Percentiles rank a stretch among this genome's conserved stretches.
These are phyloP conservation scores for Euura lappo DNA, from an alignment of 1,140 invertebrate genomes.

Conservation along the genomic window DNA sequence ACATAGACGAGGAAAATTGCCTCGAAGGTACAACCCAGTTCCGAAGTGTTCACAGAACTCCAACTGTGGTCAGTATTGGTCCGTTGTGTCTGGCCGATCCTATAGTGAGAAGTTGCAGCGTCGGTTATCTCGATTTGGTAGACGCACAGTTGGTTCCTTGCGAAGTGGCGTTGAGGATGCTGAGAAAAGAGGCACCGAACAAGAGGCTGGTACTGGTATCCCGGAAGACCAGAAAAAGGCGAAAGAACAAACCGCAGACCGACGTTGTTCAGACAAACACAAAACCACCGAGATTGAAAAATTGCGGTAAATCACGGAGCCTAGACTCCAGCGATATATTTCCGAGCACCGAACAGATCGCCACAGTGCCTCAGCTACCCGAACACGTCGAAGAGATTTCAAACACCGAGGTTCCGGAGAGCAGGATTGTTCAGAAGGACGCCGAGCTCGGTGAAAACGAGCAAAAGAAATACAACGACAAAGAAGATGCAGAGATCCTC, in stretches of 20 bases:
- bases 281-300: slow-evolving; percentile 68
- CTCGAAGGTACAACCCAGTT: slow-evolving; percentile 44
- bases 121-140: slow-evolving; percentile 82
- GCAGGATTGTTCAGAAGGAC: not conserved
- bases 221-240: slow-evolving; percentile 64
- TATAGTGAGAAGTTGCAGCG: slow-evolving; percentile 83
- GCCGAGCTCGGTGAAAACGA: not conserved
- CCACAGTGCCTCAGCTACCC: slow-evolving; percentile 43
- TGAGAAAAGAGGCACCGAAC: slow-evolving; percentile 74
- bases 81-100: slow-evolving; percentile 70
- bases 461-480: not conserved
- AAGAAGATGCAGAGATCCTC: not conserved
- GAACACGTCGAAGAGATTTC: slow-evolving; percentile 51
- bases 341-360: slow-evolving; percentile 55
- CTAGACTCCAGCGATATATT: slow-evolving; percentile 82
- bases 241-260: slow-evolving; percentile 47
- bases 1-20: slow-evolving; percentile 70
- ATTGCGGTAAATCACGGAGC: slow-evolving; percentile 82
- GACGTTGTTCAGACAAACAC: slow-evolving; percentile 47
- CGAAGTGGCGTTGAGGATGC: slow-evolving; percentile 72
- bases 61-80: slow-evolving; percentile 70
- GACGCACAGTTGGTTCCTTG: slow-evolving; percentile 75
- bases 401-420: not conserved
- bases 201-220: slow-evolving; percentile 78
- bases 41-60: slow-evolving; percentile 63